A percentile compares a stretch with the other conserved stretches of the same genome.
phyloP scores from a whole-genome alignment of 2,797 vertebrate species.

The Peromyscus melanophrys region DNA sequence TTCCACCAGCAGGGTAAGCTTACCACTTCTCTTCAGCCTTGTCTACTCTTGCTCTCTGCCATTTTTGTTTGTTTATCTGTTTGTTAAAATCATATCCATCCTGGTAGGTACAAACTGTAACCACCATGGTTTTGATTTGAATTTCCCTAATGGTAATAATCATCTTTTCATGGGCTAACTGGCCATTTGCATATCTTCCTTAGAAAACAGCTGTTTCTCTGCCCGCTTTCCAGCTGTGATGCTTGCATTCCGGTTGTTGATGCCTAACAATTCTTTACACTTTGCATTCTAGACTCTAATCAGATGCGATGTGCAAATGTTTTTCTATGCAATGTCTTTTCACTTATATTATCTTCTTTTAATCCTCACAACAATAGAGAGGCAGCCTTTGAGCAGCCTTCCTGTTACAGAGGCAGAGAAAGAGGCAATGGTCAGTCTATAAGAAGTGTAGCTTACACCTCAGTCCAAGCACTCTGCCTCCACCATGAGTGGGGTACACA shows the following conservation, averaged over 20 bases:
- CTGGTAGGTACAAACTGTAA: background rate
- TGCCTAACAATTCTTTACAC: slow-evolving; percentile 6
- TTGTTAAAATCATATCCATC: background rate
- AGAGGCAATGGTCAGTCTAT: background rate
- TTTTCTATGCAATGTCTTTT: background rate
- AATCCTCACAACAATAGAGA: background rate
- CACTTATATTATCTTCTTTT: slow-evolving; percentile 36
- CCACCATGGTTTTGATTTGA: background rate
- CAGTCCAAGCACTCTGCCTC: background rate
- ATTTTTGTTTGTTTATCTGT: background rate
- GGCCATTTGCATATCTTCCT: background rate
- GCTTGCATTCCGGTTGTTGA: background rate
- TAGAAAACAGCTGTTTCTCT: background rate
- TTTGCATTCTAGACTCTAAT: background rate
- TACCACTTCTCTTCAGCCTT: background rate
- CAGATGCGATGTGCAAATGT: slow-evolving; percentile 6
- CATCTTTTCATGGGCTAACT: background rate
- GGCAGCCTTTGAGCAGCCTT: background rate
- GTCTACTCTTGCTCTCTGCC: background rate
- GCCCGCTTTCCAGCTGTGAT: background rate
- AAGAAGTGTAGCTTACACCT: background rate
- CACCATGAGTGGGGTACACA: too few species aligned
- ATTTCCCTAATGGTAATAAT: background rate
- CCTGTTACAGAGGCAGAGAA: background rate
- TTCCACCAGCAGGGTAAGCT: background rate